phyloP scores from a whole-genome alignment of 1,140 invertebrate species.

The Stegodyphus dumicola region DNA sequence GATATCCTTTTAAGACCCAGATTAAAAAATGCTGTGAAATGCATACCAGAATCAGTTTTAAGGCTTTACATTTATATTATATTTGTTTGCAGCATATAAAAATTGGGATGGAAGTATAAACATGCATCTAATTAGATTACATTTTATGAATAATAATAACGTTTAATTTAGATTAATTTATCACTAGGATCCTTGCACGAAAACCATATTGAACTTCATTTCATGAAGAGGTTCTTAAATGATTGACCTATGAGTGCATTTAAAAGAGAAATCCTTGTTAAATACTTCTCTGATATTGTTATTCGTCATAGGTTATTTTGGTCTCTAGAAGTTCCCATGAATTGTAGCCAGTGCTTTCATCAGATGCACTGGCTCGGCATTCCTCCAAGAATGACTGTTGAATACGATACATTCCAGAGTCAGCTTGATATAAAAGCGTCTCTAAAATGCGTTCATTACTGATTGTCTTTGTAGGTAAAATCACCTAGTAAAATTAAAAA shows the following conservation, averaged over 20 bases:
- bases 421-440: constrained; percentile 92
- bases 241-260: background rate
- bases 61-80: too few relatives aligned
- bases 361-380: constrained; percentile 71
- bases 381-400: constrained; percentile 88
- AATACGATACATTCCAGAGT: constrained; percentile 91
- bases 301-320: constrained; percentile 5
- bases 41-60: too few relatives aligned
- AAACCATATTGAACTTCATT: background rate
- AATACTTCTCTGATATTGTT: background rate
- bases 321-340: constrained; percentile 31
- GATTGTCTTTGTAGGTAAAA: constrained; percentile 91
- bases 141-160: background rate
- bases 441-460: constrained; percentile 92
- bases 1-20: too few relatives aligned
- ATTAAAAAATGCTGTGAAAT: too few relatives aligned
- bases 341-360: constrained; percentile 17
- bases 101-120: too few relatives aligned
- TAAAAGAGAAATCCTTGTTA: background rate
- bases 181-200: background rate
- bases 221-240: background rate
- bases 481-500: constrained; percentile 74
- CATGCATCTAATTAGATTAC: background rate
- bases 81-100: too few relatives aligned
- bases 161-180: background rate